These are phyloP conservation scores for Bombus pascuorum DNA, from an alignment of 1,140 invertebrate species.

Conservation along the genomic window DNA sequence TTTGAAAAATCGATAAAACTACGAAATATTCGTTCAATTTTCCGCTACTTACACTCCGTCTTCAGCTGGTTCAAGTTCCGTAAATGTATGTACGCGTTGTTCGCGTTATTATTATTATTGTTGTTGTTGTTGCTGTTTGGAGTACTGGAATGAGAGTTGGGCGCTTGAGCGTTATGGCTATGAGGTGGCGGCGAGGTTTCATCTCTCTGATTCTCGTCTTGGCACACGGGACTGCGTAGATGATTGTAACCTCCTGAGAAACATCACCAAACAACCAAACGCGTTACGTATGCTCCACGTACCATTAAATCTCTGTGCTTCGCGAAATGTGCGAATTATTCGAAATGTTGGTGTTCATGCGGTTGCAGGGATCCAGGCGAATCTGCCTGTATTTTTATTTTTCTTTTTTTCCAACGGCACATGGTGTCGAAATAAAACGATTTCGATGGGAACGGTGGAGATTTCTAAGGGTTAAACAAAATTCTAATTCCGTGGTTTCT, in stretches of 20 bases:
- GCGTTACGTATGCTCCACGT: too few relatives aligned
- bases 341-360: too few relatives aligned
- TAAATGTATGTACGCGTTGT: conserved; percentile 79
- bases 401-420: too few relatives aligned
- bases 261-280: neutral
- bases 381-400: too few relatives aligned
- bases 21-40: neutral
- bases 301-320: too few relatives aligned
- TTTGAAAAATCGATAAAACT: too few relatives aligned
- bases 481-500: too few relatives aligned
- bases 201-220: conserved; percentile 82
- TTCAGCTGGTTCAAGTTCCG: conserved; percentile 80
- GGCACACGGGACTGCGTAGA: conserved; percentile 83
- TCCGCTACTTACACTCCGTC: conserved; percentile 76
- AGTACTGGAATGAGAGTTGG: conserved; percentile 74
- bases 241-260: conserved; percentile 83
- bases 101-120: conserved; percentile 78
- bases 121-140: conserved; percentile 76
- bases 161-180: conserved; percentile 76
- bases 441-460: too few relatives aligned
- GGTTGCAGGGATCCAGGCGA: too few relatives aligned
- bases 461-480: too few relatives aligned
- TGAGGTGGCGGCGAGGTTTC: conserved; percentile 82
- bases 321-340: too few relatives aligned
- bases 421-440: too few relatives aligned